These are phyloP conservation scores for Drosophila cardini DNA, from an alignment of 1,140 invertebrate genomes.

Conservation along the genomic window DNA sequence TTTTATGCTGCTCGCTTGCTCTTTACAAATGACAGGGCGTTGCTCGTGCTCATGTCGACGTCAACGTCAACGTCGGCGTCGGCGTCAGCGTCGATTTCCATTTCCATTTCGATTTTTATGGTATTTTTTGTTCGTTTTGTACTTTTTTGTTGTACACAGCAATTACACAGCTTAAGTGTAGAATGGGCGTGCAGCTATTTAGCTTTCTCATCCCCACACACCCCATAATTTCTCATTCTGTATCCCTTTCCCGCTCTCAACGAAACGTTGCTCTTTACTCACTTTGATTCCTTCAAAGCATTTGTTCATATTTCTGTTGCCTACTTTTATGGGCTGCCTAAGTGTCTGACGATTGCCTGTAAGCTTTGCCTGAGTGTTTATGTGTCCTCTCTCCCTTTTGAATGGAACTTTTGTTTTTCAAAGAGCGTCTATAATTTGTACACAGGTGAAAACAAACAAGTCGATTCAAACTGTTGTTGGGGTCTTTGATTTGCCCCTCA, in stretches of 20 bases:
- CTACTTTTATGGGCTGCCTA: slow-evolving; percentile 34
- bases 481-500: neutral
- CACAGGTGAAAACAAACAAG: slow-evolving; percentile 61
- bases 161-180: slow-evolving; percentile 64
- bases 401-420: slow-evolving; percentile 28
- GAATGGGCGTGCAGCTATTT: slow-evolving; percentile 37
- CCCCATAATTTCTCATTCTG: too few relatives aligned
- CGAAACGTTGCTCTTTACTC: too few relatives aligned
- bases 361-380: slow-evolving; percentile 1
- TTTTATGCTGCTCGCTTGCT: slow-evolving; percentile 24
- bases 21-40: slow-evolving; percentile 51
- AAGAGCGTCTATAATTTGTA: slow-evolving; percentile 55
- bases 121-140: slow-evolving; percentile 29
- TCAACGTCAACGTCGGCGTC: neutral
- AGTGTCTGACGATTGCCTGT: slow-evolving; percentile 29
- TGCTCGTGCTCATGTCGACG: slow-evolving; percentile 35
- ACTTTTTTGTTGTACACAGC: slow-evolving; percentile 35
- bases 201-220: too few relatives aligned
- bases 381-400: neutral
- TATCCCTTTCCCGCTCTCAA: too few relatives aligned
- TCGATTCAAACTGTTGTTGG: slow-evolving; percentile 20
- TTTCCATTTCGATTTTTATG: slow-evolving; percentile 61
- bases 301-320: slow-evolving; percentile 37
- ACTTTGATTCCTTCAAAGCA: slow-evolving; percentile 70
- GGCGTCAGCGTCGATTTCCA: slow-evolving; percentile 50